These are phyloP conservation scores for Arrhamphus sclerolepis DNA, from an alignment of 2,797 vertebrate species.

Conservation along the genomic window DNA sequence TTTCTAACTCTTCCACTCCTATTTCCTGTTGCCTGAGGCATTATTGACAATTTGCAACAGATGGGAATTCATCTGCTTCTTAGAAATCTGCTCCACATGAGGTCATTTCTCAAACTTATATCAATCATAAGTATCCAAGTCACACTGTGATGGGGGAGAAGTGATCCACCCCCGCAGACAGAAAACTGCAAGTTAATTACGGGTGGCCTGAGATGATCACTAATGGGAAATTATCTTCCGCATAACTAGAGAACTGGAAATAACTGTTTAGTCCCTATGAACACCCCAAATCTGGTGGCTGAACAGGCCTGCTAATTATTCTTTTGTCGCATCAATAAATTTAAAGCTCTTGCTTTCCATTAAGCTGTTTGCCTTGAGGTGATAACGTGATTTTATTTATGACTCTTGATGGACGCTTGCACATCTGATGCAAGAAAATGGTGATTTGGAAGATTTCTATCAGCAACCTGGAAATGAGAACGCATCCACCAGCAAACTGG, in stretches of 20 bases:
- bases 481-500: not conserved
- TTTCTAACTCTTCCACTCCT: not conserved
- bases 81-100: constrained; percentile 6
- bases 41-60: constrained; percentile 10
- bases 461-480: not conserved
- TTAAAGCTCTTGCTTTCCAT: not conserved
- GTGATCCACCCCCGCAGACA: not conserved
- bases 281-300: not conserved
- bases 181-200: constrained; percentile 4
- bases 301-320: not conserved
- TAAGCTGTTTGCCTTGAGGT: not conserved
- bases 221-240: not conserved
- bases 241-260: not conserved
- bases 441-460: not conserved
- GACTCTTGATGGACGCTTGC: not conserved
- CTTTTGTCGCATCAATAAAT: not conserved
- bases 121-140: constrained; percentile 2
- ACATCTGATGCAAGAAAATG: not conserved
- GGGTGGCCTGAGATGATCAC: not conserved
- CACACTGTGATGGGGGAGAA: not conserved
- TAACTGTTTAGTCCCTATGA: not conserved
- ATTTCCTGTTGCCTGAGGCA: not conserved
- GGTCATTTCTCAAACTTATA: not conserved
- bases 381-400: not conserved
- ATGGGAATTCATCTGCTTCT: not conserved